Evolutionary conservation across 2,797 vertebrate species (phyloP).

Genomic region (Crenichthys baileyi): DNA sequence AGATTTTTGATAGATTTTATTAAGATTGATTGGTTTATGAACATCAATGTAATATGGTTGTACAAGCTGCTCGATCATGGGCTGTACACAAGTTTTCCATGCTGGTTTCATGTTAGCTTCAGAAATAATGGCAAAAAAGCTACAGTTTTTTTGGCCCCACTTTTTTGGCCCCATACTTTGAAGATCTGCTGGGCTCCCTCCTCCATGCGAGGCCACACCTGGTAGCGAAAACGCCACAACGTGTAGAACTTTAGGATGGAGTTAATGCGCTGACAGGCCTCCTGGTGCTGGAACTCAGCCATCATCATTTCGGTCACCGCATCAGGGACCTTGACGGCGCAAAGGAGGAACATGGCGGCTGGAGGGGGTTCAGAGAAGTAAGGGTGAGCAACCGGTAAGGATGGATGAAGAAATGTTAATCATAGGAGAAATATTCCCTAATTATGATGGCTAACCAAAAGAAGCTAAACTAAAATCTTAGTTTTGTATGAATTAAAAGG

Average conservation of each 20-base stretch:
- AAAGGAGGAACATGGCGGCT: constrained; percentile 99
- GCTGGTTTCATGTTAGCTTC: no score
- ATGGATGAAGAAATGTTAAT: not conserved
- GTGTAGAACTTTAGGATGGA: constrained; percentile 97
- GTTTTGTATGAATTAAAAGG: not conserved
- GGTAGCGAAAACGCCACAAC: constrained; percentile 97
- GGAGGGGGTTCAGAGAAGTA: constrained; percentile 17
- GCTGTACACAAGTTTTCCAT: not conserved
- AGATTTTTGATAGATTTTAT: no score
- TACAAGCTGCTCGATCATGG: not conserved
- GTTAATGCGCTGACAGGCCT: constrained; percentile 94
- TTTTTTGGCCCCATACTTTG: constrained; percentile 84
- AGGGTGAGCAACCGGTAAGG: not conserved
- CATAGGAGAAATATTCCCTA: not conserved
- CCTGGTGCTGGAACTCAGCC: constrained; percentile 98
- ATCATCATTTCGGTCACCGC: constrained; percentile 97
- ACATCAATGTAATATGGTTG: not conserved
- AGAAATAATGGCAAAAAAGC: no score
- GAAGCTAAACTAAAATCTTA: not conserved
- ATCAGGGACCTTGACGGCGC: constrained; percentile 97
- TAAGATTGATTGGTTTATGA: no score
- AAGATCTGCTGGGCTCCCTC: constrained; percentile 99
- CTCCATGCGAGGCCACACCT: constrained; percentile 99
- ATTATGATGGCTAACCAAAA: not conserved
- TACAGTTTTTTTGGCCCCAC: not conserved